Evolutionary conservation across 2,113 vertebrate genomes (phyloP).

Genomic region (Lipotes vexillifer): DNA sequence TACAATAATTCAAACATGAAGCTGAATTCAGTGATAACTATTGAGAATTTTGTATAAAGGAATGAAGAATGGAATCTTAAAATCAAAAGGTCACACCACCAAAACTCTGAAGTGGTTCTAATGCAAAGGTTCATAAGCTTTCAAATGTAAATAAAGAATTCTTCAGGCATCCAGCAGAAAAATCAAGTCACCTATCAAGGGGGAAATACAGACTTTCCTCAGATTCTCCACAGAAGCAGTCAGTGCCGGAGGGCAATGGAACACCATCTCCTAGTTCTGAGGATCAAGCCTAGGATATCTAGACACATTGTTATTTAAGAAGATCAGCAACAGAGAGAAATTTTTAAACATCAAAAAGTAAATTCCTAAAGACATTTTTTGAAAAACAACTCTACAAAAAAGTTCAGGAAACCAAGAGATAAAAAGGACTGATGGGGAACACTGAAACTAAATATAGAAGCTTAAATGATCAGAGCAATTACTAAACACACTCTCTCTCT

Average conservation of each 20-base stretch:
- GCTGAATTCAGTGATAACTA: not conserved
- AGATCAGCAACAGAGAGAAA: not conserved
- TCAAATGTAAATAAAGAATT: conserved; percentile 7
- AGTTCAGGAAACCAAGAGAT: conserved; percentile 26
- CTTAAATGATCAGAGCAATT: not conserved
- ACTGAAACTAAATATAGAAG: not conserved
- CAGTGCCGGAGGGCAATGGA: not conserved
- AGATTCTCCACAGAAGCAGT: not conserved
- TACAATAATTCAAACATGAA: not conserved
- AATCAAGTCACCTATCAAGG: not conserved
- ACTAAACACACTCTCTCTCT: not conserved
- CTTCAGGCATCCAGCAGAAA: not conserved
- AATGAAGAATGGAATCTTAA: not conserved
- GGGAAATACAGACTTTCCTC: not conserved
- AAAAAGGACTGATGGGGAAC: not conserved
- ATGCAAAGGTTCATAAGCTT: not conserved
- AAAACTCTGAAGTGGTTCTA: not conserved
- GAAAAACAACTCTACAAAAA: conserved; percentile 1
- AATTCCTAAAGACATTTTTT: conserved; percentile 10
- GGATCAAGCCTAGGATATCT: not conserved
- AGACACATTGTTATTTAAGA: conserved; percentile 33
- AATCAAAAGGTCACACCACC: not conserved
- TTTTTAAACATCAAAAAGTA: conserved; percentile 48
- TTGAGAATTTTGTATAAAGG: not conserved
- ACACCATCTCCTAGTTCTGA: not conserved